A percentile compares a stretch with the other conserved stretches of the same genome.
These are phyloP conservation scores for Phoxinus dragarum DNA, from an alignment of 2,797 vertebrate species.

Conservation along the genomic window DNA sequence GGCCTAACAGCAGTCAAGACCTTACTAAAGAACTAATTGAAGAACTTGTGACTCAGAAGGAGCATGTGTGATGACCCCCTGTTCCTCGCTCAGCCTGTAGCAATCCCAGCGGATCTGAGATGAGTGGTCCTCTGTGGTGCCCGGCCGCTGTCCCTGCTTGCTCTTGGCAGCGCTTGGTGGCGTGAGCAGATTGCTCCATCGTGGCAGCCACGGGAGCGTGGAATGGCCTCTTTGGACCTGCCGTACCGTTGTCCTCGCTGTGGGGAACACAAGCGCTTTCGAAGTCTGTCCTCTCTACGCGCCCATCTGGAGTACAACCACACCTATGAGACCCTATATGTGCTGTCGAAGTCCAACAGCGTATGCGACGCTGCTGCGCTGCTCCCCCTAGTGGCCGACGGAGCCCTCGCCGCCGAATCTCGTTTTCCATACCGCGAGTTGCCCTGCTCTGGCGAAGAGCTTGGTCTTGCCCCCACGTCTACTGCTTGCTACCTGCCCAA, in stretches of 20 bases:
- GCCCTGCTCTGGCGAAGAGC: constrained; percentile 86
- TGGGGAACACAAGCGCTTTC: constrained; percentile 99
- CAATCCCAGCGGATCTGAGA: constrained; percentile 63
- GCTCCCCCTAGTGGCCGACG: constrained; percentile 87
- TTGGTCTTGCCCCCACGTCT: constrained; percentile 81
- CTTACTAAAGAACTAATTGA: constrained; percentile 9
- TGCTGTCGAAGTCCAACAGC: constrained; percentile 98
- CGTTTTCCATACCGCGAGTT: constrained; percentile 89
- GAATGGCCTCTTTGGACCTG: constrained; percentile 98
- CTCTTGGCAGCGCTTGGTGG: constrained; percentile 69
- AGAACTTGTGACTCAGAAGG: constrained; percentile 18
- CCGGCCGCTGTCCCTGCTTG: constrained; percentile 65
- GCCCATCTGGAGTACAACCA: constrained; percentile 99
- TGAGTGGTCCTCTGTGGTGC: constrained; percentile 71
- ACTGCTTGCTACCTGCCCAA: constrained; percentile 91
- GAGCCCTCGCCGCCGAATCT: constrained; percentile 82
- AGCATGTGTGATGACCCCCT: constrained; percentile 39
- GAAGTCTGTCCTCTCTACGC: constrained; percentile 94
- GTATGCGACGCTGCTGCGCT: constrained; percentile 93
- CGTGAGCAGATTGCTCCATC: constrained; percentile 72
- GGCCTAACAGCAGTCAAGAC: constrained; percentile 1
- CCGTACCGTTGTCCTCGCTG: constrained; percentile 98
- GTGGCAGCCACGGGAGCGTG: constrained; percentile 73
- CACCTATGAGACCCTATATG: constrained; percentile 98
- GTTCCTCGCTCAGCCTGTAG: constrained; percentile 5